Evolutionary conservation across 1,140 invertebrate genomes (phyloP), one percentile per base, ranked within the genome.

Genomic region (Procambarus clarkii): DNA sequence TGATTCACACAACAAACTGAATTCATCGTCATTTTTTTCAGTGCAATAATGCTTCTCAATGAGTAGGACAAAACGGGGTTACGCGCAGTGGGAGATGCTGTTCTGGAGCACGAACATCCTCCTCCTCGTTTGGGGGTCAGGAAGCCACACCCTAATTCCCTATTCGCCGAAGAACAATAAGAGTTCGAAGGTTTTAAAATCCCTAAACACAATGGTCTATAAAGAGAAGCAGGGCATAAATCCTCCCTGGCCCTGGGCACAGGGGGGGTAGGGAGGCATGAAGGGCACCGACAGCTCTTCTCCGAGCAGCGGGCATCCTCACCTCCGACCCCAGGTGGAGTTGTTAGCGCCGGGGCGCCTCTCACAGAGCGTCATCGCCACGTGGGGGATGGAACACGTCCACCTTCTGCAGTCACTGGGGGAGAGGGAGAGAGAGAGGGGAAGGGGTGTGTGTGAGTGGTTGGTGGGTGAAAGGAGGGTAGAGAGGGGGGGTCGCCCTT

Each of bases 141-240:
- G 79, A 60, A 44, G 34, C 50, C 80, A 76, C 80, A 81, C 88
- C 88, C 80, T 91, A 85, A 84, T 85, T 91, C 82, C 85, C 83
- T 50, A 91, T 71, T 78, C 58, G 76, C 58, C 50, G 74, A 80
- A 86, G 88, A 85, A 91, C 88, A 91, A 85, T 84, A 64, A 78
- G 74, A 78, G 21, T 79, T 85, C 81, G 82, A 91, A 85, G 74
- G 64, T 77, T 85, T 91, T 50, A 45, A 85, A 69, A 85, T 86
- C 76, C 74, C 71, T 13, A 69, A 82, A 91, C 77, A 91, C 88
- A 91, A 91, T 91, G 83, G 88, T 85, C 82, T 84, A 91, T 91
- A 91, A 91, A 91, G 81, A 85, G 82, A 58, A 77, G 88, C 69
- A 84, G n/a, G 82, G 76, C 82, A 91, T 91, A 85, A 91, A 90